phyloP scores from a whole-genome alignment of 92 coral and sea anemone species.

The Bergia puertoricense region DNA sequence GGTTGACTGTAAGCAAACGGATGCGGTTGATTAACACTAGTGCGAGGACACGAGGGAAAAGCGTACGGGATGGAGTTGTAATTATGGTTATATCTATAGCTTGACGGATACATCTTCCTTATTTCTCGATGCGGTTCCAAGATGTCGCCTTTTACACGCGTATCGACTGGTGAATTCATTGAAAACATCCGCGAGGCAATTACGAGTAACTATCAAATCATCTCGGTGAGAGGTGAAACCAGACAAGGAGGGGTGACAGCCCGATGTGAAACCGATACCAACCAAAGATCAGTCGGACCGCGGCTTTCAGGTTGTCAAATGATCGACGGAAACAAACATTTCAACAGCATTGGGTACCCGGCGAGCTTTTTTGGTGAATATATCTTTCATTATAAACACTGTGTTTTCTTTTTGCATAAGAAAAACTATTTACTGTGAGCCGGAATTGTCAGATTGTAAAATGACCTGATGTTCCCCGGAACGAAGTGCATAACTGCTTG shows the following conservation, averaged over 20 bases:
- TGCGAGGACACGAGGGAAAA: conserved; percentile 9
- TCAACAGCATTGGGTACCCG: conserved; percentile 40
- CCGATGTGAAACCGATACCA: conserved; percentile 73
- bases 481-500: conserved; percentile 12
- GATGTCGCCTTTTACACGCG: conserved; percentile 37
- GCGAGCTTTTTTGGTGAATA: conserved; percentile 17
- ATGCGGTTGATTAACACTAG: not conserved
- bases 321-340: conserved; percentile 69
- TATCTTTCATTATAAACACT: not conserved
- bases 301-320: conserved; percentile 73
- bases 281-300: conserved; percentile 73
- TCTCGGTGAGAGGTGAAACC: conserved; percentile 48
- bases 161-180: conserved; percentile 38
- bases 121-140: conserved; percentile 46
- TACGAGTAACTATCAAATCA: conserved; percentile 32
- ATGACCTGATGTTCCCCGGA: not conserved
- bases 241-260: conserved; percentile 44
- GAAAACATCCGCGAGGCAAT: conserved; percentile 37
- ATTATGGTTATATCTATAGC: conserved; percentile 32
- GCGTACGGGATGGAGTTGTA: conserved; percentile 17
- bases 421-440: conserved; percentile 6
- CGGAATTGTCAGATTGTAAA: not conserved
- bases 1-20: conserved; percentile 35
- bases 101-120: conserved; percentile 37
- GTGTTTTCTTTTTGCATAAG: conserved; percentile 10